phyloP scores from a whole-genome alignment of 2,888 invertebrate genomes.

The Campoplex nolae region DNA sequence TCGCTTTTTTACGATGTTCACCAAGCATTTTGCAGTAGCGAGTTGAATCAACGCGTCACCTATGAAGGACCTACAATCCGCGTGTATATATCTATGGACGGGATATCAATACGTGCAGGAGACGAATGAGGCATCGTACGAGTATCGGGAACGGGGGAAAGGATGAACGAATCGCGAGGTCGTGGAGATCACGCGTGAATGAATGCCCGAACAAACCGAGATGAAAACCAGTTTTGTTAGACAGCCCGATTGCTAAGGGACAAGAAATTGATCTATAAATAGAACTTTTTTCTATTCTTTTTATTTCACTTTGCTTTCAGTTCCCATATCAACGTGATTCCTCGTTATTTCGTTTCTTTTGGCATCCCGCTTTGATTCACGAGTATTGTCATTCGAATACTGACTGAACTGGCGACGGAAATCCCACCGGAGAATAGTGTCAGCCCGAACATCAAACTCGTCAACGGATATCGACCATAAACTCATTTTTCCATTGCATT shows the following conservation, averaged over 20 bases:
- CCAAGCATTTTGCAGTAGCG: conserved; percentile 42
- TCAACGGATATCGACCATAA: neutral
- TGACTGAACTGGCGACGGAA: conserved; percentile 6
- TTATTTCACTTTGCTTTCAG: neutral
- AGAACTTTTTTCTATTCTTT: conserved; percentile 23
- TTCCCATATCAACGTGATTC: conserved; percentile 12
- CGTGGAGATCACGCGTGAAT: neutral
- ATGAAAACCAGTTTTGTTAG: conserved; percentile 42
- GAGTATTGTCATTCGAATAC: conserved; percentile 21
- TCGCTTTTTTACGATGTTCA: conserved; percentile 63
- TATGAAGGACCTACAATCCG: conserved; percentile 22
- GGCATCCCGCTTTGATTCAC: conserved; percentile 18
- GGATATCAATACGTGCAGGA: conserved; percentile 4
- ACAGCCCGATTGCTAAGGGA: conserved; percentile 51
- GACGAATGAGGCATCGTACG: neutral
- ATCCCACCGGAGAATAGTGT: conserved; percentile 31
- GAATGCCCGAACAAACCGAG: conserved; percentile 23
- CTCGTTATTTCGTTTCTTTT: conserved; percentile 32
- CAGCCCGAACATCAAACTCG: neutral
- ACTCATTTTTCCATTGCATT: conserved; percentile 22
- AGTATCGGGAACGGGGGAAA: neutral
- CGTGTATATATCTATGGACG: conserved; percentile 7
- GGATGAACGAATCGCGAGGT: neutral
- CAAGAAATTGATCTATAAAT: conserved; percentile 67
- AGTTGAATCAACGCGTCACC: conserved; percentile 43